Evolutionary conservation across 2,113 vertebrate species (phyloP), one percentile per base, ranked within the genome.

Genomic region (Heterotis niloticus): DNA sequence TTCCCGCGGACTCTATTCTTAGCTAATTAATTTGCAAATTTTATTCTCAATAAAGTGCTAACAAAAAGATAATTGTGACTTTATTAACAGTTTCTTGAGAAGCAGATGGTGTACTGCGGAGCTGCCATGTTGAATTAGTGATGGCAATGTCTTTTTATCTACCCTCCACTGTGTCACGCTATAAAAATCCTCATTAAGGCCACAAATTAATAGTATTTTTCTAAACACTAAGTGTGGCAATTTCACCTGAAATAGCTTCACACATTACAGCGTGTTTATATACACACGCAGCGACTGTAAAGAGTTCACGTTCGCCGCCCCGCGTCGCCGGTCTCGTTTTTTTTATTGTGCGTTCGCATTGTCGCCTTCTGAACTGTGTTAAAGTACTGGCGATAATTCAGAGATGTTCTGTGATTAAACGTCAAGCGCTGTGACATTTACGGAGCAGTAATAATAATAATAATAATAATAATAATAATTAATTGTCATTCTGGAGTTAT

Each of bases 31-130:
- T 96, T 95, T 94, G 94, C 94, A 92, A 92, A 95, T 96, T 95
- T 95, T 96, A 94, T 96, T 96, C 93, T 91, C 93, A 94, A 95
- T 98, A 96, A 98, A 97, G 93, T 95, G 94, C 94, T 95, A 94
- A 95, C 94, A 96, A 97, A 96, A 96, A 96, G 94, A 96, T 96
- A 97, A 98, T 95, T 96, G 95, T 96, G 94, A 95, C 95, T 97
- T 95, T 96, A 97, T 96, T 97, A 98, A 96, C 93, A 94, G 95
- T 96, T 96, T 95, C 94, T 88, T 88, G 92, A 91, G 94, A 94
- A 97, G 94, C 97, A 98, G 96, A 97, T 98, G 96, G 96, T 92
- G 94, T 95, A 96, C 93, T 88, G 92, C 92, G 91, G 93, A 94
- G 92, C 94, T 96, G 96, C 95, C 95, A 96, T 93, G 94, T 95